These are phyloP conservation scores for Brachionus koreanus DNA, from an alignment of 1,140 invertebrate species.

Conservation along the genomic window DNA sequence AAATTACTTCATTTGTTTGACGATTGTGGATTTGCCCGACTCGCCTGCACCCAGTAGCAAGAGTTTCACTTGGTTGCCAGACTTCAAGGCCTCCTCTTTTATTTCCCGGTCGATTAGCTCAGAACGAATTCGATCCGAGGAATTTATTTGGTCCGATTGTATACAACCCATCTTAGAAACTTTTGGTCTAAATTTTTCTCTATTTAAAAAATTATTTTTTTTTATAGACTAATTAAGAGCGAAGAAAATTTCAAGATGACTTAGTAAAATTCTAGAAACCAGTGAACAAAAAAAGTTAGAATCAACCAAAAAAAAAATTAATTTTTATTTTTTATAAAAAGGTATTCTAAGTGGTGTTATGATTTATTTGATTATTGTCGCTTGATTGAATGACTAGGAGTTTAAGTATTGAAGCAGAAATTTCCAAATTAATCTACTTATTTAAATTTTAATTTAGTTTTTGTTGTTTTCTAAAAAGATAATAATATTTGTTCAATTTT, in stretches of 20 bases:
- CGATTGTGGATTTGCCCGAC: constrained; percentile 98
- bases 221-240: not conserved
- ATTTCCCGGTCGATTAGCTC: not conserved
- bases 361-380: not conserved
- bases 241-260: not conserved
- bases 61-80: not conserved
- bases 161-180: not conserved
- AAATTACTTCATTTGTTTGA: constrained; percentile 96
- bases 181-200: not conserved
- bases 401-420: not conserved
- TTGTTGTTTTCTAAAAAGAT: not conserved
- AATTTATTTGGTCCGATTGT: not conserved
- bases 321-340: not conserved
- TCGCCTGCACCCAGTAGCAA: constrained; percentile 61
- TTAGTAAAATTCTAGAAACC: not conserved
- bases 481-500: not conserved
- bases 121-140: not conserved
- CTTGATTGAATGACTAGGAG: not conserved
- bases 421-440: not conserved
- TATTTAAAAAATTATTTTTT: constrained; percentile 2
- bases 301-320: not conserved
- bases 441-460: too few species aligned
- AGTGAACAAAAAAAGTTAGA: not conserved
- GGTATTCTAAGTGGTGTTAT: not conserved
- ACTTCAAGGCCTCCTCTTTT: not conserved